phyloP scores from a whole-genome alignment of 64 coral and sea anemone species.

The Actinia equina region DNA sequence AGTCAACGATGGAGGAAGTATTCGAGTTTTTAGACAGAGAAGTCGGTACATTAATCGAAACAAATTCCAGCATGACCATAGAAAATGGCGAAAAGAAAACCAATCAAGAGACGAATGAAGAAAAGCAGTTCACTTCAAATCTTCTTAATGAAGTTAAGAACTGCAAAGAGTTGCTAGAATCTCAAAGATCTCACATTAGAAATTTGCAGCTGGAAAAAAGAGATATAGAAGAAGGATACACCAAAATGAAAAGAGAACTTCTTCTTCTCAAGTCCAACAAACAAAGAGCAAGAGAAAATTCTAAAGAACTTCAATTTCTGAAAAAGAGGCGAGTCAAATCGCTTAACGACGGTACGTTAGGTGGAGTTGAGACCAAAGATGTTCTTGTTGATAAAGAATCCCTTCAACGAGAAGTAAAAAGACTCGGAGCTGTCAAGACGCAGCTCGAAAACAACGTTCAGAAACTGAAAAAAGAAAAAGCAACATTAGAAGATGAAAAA shows the following conservation, averaged over 20 bases:
- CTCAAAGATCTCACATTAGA: slow-evolving; percentile 80
- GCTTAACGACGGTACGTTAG: slow-evolving; percentile 33
- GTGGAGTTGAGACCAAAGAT: slow-evolving; percentile 47
- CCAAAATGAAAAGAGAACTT: slow-evolving; percentile 80
- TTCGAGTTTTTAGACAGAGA: slow-evolving; percentile 65
- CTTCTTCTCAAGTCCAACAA: slow-evolving; percentile 58
- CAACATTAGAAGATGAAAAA: slow-evolving; percentile 82
- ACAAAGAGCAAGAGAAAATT: slow-evolving; percentile 23
- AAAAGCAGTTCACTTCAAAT: slow-evolving; percentile 39
- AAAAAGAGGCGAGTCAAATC: slow-evolving; percentile 9
- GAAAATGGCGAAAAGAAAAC: background rate
- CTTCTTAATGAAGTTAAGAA: slow-evolving; percentile 80
- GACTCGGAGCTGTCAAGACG: slow-evolving; percentile 39
- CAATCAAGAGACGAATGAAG: slow-evolving; percentile 1
- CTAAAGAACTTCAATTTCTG: slow-evolving; percentile 14
- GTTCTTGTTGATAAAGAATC: slow-evolving; percentile 63
- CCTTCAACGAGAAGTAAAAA: slow-evolving; percentile 60
- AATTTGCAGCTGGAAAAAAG: slow-evolving; percentile 89
- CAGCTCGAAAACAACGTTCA: slow-evolving; percentile 59
- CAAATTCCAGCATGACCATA: slow-evolving; percentile 41
- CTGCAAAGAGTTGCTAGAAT: slow-evolving; percentile 89
- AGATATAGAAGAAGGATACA: slow-evolving; percentile 76
- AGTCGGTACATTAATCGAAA: slow-evolving; percentile 64
- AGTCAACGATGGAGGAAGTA: slow-evolving; percentile 57
- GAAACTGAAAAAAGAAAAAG: slow-evolving; percentile 65